These are phyloP conservation scores for Vimba vimba DNA, from an alignment of 2,113 vertebrate species.

Conservation along the genomic window DNA sequence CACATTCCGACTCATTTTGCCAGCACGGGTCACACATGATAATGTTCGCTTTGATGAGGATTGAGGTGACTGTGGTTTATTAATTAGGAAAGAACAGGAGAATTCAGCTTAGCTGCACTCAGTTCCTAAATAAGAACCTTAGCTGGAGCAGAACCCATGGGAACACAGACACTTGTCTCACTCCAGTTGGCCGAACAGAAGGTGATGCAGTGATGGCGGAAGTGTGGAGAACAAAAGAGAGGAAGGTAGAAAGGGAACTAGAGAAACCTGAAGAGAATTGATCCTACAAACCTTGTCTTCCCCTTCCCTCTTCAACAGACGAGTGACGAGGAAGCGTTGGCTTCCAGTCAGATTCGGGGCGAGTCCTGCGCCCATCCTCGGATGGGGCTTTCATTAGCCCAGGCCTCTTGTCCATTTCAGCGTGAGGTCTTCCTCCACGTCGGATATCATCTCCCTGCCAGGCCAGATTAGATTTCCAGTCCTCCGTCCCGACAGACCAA, in stretches of 20 bases:
- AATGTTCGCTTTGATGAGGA: slow-evolving; percentile 62
- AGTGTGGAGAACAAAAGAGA: background rate
- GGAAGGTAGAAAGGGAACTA: slow-evolving; percentile 6
- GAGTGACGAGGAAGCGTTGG: slow-evolving; percentile 77
- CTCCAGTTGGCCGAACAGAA: slow-evolving; percentile 68
- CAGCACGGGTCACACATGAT: slow-evolving; percentile 33
- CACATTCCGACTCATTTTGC: background rate
- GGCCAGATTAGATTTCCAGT: slow-evolving; percentile 52
- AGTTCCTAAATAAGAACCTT: slow-evolving; percentile 76
- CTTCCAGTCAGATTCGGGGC: slow-evolving; percentile 77
- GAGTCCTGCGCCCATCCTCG: slow-evolving; percentile 74
- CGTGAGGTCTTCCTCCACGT: slow-evolving; percentile 67
- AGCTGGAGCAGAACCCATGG: slow-evolving; percentile 76
- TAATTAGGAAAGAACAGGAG: slow-evolving; percentile 69
- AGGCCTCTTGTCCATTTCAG: slow-evolving; percentile 70
- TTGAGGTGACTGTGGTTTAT: slow-evolving; percentile 64
- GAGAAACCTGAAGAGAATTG: slow-evolving; percentile 12
- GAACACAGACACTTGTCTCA: slow-evolving; percentile 65
- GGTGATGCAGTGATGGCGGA: slow-evolving; percentile 21
- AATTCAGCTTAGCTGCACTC: slow-evolving; percentile 70
- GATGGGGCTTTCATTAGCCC: slow-evolving; percentile 78
- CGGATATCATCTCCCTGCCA: slow-evolving; percentile 71
- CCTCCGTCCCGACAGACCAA: slow-evolving; percentile 64
- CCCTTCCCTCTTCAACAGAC: slow-evolving; percentile 82
- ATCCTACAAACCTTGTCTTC: slow-evolving; percentile 71